These are phyloP conservation scores for Zelostemma sp. DNA, from an alignment of 1,140 invertebrate genomes.

Conservation along the genomic window DNA sequence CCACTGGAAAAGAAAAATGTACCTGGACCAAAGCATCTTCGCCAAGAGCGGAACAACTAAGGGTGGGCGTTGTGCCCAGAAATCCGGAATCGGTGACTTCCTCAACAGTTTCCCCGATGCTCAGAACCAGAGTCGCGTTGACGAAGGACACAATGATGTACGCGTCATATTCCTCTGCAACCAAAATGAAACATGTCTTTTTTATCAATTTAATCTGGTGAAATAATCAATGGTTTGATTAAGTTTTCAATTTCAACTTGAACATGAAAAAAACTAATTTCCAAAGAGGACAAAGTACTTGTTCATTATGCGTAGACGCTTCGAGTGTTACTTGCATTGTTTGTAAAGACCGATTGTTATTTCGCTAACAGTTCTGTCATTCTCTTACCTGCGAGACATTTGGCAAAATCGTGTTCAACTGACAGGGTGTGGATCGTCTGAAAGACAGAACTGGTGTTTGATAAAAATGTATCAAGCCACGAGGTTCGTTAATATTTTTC, in stretches of 20 bases:
- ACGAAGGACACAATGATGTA: slow-evolving; percentile 99
- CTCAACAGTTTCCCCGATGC: slow-evolving; percentile 99
- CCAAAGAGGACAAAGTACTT: too few species aligned
- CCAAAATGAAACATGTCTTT: slow-evolving; percentile 68
- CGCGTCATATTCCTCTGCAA: slow-evolving; percentile 97
- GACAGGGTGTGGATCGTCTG: slow-evolving; percentile 66
- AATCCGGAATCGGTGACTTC: slow-evolving; percentile 99
- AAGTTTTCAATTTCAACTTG: not conserved
- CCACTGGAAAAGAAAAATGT: slow-evolving; percentile 14
- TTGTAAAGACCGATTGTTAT: slow-evolving; percentile 6
- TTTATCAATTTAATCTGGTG: slow-evolving; percentile 13
- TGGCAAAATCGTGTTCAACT: slow-evolving; percentile 62
- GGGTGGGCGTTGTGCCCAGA: slow-evolving; percentile 96
- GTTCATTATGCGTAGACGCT: not conserved
- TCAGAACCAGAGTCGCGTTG: slow-evolving; percentile 98
- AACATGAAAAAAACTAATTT: not conserved
- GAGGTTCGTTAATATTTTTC: slow-evolving; percentile 67
- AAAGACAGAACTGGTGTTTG: slow-evolving; percentile 80
- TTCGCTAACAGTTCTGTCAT: slow-evolving; percentile 30
- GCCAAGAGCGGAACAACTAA: slow-evolving; percentile 96
- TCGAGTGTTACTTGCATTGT: not conserved
- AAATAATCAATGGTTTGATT: not conserved
- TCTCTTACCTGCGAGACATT: slow-evolving; percentile 66
- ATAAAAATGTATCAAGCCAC: slow-evolving; percentile 73
- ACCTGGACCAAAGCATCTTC: slow-evolving; percentile 98